phyloP scores from a whole-genome alignment of 1,140 invertebrate species.

The Luehdorfia chinensis region DNA sequence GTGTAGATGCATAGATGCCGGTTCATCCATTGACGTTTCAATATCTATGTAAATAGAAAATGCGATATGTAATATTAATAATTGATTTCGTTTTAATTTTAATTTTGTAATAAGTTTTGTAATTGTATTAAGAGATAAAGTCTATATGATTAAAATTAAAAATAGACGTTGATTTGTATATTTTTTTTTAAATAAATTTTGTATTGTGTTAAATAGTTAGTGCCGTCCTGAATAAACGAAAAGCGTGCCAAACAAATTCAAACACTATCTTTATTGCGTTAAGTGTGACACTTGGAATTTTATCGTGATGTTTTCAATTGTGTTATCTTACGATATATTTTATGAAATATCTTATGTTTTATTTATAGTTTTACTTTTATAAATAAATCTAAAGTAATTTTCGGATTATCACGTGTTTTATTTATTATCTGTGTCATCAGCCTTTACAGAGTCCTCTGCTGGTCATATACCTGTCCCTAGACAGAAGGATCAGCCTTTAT shows the following conservation, averaged over 20 bases:
- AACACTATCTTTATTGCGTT: conserved; percentile 17
- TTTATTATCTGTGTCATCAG: conserved; percentile 22
- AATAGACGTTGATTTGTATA: too few species aligned
- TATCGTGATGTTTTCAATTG: conserved; percentile 13
- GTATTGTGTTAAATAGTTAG: conserved; percentile 10
- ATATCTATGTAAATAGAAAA: too few species aligned
- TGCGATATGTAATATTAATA: too few species aligned
- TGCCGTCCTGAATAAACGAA: conserved; percentile 42
- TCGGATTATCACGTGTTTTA: conserved; percentile 32
- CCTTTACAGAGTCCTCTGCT: not conserved
- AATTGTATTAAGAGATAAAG: too few species aligned
- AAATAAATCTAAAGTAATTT: conserved; percentile 49
- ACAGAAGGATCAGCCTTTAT: too few species aligned
- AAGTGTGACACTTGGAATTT: conserved; percentile 15
- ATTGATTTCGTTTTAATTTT: too few species aligned
- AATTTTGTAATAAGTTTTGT: too few species aligned
- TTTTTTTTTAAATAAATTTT: too few species aligned
- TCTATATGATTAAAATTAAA: too few species aligned
- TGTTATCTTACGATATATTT: not conserved
- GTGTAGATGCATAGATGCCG: too few species aligned
- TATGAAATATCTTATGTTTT: conserved; percentile 26
- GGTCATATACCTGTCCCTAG: too few species aligned
- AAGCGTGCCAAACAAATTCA: conserved; percentile 42
- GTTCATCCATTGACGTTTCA: too few species aligned
- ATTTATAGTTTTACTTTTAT: conserved; percentile 64